Conservation (phyloP, 1,140 invertebrate genomes). For the Phthorimaea operculella region DNA sequence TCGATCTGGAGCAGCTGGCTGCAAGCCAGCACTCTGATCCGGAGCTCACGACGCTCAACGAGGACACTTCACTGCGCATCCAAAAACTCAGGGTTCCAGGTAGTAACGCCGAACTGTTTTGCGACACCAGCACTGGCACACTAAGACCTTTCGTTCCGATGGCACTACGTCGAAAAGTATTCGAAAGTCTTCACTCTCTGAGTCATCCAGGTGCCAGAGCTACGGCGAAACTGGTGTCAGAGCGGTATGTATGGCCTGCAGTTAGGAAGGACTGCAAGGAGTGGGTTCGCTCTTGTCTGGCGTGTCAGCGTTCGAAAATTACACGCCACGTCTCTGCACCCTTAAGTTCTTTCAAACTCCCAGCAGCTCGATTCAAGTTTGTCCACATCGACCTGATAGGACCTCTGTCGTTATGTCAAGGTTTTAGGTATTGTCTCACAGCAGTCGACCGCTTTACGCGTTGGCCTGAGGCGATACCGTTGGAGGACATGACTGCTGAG, state of each 20-base stretch:
- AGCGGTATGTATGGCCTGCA: constrained; percentile 26
- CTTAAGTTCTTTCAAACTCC: background rate
- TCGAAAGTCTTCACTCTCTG: background rate
- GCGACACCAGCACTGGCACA: background rate
- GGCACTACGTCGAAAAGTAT: background rate
- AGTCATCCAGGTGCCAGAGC: constrained; percentile 1
- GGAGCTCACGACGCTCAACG: background rate
- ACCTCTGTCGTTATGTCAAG: background rate
- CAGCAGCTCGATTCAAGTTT: background rate
- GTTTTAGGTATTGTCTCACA: constrained; percentile 1
- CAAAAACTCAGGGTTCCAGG: background rate
- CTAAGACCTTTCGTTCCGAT: background rate
- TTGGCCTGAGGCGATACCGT: constrained; percentile 1
- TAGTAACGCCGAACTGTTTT: background rate
- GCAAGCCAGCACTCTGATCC: background rate
- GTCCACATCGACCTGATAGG: constrained; percentile 5
- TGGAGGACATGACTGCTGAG: constrained; percentile 2
- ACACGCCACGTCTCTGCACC: background rate
- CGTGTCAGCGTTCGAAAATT: background rate
- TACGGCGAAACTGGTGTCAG: constrained; percentile 10
- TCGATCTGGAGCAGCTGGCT: constrained; percentile 1
- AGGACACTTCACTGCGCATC: background rate
- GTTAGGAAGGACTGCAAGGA: constrained; percentile 18
- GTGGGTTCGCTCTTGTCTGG: background rate
- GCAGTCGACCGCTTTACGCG: constrained; percentile 3